Conservation (phyloP, 2,797 vertebrate genomes). For the Spinus pinus region DNA sequence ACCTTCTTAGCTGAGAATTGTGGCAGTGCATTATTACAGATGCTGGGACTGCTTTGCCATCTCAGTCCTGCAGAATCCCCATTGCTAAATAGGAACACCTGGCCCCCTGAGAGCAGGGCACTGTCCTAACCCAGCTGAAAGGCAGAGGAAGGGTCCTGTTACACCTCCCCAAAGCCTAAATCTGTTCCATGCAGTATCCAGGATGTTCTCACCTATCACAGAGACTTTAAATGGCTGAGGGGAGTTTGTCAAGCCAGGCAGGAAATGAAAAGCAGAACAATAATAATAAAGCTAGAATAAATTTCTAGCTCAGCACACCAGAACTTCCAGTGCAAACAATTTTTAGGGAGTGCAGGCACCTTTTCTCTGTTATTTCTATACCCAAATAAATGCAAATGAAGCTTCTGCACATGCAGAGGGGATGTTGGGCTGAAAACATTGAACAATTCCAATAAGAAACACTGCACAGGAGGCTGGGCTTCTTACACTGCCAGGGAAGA, state of each 20-base stretch:
- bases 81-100: conserved; percentile 56
- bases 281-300: background rate
- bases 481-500: background rate
- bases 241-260: background rate
- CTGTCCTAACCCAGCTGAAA: conserved; percentile 34
- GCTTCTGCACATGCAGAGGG: background rate
- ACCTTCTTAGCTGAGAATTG: conserved; percentile 16
- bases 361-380: background rate
- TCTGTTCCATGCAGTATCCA: background rate
- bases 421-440: background rate
- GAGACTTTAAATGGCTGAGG: background rate
- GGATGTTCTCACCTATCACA: background rate
- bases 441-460: background rate
- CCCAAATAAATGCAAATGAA: background rate
- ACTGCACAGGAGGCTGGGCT: background rate
- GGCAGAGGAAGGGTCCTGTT: conserved; percentile 53
- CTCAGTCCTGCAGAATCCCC: conserved; percentile 43
- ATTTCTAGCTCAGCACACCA: background rate
- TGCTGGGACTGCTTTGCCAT: conserved; percentile 22
- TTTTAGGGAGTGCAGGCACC: background rate
- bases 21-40: conserved; percentile 6
- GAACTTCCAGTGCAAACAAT: background rate
- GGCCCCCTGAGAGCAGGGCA: conserved; percentile 43
- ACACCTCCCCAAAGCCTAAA: conserved; percentile 43
- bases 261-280: background rate